phyloP scores from a whole-genome alignment of 2,113 vertebrate genomes.

The Bujurquina vittata region DNA sequence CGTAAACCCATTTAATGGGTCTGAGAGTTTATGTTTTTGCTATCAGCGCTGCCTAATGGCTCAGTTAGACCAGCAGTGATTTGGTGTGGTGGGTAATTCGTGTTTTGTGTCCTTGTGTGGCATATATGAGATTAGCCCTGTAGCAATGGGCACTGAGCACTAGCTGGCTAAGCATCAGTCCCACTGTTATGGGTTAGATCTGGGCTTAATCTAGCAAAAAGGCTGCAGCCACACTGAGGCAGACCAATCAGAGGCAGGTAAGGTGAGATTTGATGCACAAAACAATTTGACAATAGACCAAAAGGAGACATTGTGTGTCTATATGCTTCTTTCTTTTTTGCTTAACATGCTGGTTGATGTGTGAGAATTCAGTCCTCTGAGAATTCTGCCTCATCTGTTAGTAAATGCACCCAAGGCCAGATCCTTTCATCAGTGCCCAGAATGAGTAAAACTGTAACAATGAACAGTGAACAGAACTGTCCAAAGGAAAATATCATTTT shows the following conservation, averaged over 20 bases:
- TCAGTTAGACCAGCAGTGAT: slow-evolving; percentile 41
- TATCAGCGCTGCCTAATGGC: slow-evolving; percentile 48
- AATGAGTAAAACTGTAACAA: slow-evolving; percentile 4
- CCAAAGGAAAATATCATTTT: not conserved
- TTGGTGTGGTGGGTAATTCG: slow-evolving; percentile 41
- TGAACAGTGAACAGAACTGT: not conserved
- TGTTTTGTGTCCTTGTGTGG: not conserved
- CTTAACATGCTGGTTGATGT: not conserved
- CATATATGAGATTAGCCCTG: slow-evolving; percentile 13
- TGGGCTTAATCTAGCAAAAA: not conserved
- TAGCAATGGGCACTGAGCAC: not conserved
- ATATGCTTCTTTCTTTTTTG: not conserved
- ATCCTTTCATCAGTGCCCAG: not conserved
- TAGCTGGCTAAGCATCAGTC: not conserved
- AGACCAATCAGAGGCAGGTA: not conserved
- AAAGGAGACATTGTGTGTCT: not conserved
- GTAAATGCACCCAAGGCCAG: slow-evolving; percentile 12
- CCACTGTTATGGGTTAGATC: not conserved
- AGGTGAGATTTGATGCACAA: not conserved
- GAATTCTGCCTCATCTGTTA: not conserved
- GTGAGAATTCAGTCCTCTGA: not conserved
- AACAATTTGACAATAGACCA: not conserved
- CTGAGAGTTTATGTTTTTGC: slow-evolving; percentile 41
- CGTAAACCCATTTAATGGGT: slow-evolving; percentile 26
- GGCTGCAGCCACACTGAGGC: not conserved